Conservation (phyloP, 2,888 invertebrate genomes). For the Acronicta leporina region DNA sequence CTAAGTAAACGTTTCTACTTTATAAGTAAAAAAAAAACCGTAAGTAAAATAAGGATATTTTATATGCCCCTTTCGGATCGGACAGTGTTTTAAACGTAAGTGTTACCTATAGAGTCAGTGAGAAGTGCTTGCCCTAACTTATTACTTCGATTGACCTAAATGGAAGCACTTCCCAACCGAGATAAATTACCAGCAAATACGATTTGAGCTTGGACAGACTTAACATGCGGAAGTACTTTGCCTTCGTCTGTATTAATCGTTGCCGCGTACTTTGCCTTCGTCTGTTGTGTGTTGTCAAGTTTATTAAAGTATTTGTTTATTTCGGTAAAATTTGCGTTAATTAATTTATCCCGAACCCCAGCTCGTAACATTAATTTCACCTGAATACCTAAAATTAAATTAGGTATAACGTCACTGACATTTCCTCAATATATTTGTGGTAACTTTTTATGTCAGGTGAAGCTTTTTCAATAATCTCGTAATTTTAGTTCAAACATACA, state of each 20-base stretch:
- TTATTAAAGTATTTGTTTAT: no score
- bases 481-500: conserved; percentile 3
- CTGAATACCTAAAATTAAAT: conserved; percentile 11
- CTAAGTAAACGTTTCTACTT: no score
- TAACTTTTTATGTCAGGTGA: neutral
- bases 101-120: neutral
- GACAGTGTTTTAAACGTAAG: no score
- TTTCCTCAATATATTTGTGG: neutral
- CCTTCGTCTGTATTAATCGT: conserved; percentile 3
- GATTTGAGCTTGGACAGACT: conserved; percentile 23
- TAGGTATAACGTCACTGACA: conserved; percentile 10
- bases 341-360: no score
- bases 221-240: conserved; percentile 4
- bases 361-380: no score
- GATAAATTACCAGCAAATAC: conserved; percentile 39
- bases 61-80: no score
- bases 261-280: no score
- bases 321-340: no score
- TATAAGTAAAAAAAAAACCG: no score
- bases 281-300: no score
- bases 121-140: conserved; percentile 5
- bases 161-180: conserved; percentile 17
- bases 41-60: no score
- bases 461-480: conserved; percentile 16
- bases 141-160: conserved; percentile 27